phyloP scores from a whole-genome alignment of 2,113 vertebrate genomes.

The Labeo catla region DNA sequence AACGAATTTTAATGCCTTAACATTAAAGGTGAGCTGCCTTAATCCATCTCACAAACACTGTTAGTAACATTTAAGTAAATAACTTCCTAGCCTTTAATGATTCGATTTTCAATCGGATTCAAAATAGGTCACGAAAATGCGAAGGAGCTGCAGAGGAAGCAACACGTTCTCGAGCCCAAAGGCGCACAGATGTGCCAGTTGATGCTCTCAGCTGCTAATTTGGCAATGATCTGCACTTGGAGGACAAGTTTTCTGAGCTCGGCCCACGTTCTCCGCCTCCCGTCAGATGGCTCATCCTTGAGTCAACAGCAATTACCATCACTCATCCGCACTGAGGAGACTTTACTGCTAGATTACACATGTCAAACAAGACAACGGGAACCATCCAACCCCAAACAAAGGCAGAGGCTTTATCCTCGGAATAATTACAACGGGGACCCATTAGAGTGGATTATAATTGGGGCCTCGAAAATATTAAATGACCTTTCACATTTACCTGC shows the following conservation, averaged over 20 bases:
- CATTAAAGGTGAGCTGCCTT: neutral
- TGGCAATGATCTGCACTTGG: conserved; percentile 40
- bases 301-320: conserved; percentile 82
- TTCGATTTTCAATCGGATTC: neutral
- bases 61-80: neutral
- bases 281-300: conserved; percentile 71
- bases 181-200: conserved; percentile 35
- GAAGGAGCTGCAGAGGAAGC: conserved; percentile 5
- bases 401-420: conserved; percentile 77
- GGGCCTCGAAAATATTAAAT: conserved; percentile 87
- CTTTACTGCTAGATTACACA: conserved; percentile 81
- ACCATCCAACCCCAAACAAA: conserved; percentile 81
- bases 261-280: conserved; percentile 27
- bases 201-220: conserved; percentile 41
- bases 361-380: conserved; percentile 77
- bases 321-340: conserved; percentile 76
- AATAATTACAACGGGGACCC: conserved; percentile 87
- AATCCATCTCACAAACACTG: neutral
- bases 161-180: conserved; percentile 29
- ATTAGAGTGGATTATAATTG: conserved; percentile 88
- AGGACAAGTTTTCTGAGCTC: conserved; percentile 30
- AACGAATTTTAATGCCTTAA: neutral
- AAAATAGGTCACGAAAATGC: conserved; percentile 6
- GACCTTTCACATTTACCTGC: conserved; percentile 91
- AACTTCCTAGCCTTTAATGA: neutral